Evolutionary conservation across 1,140 invertebrate species (phyloP).

Genomic region (Melitaea cinxia): DNA sequence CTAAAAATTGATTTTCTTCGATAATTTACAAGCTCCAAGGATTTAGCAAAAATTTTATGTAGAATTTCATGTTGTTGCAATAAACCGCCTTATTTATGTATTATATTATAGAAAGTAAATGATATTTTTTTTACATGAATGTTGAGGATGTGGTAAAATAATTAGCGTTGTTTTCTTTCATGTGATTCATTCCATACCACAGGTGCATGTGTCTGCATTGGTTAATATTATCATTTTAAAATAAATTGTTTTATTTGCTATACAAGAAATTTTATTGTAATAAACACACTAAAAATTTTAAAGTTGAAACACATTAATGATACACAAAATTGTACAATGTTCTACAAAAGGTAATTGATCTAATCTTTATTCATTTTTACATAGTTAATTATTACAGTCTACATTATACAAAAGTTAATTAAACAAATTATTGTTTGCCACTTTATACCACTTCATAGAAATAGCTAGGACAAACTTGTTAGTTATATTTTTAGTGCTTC

Average conservation of each 20-base stretch:
- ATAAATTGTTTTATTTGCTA: conserved; percentile 37
- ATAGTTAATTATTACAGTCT: too few species aligned
- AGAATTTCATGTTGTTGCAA: conserved; percentile 18
- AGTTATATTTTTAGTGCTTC: too few species aligned
- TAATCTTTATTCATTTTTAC: not conserved
- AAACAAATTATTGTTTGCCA: too few species aligned
- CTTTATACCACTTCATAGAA: too few species aligned
- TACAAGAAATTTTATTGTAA: conserved; percentile 5
- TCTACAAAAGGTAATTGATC: too few species aligned
- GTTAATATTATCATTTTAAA: conserved; percentile 37
- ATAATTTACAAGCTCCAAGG: not conserved
- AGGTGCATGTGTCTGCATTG: conserved; percentile 35
- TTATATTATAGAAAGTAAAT: conserved; percentile 12
- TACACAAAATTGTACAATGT: not conserved
- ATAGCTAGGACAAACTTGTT: too few species aligned
- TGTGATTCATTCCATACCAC: conserved; percentile 44
- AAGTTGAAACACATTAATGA: not conserved
- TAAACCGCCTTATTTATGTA: conserved; percentile 27
- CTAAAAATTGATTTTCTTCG: conserved; percentile 1
- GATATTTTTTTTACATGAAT: conserved; percentile 24
- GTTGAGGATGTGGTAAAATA: conserved; percentile 46
- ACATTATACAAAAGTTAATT: too few species aligned
- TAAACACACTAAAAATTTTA: conserved; percentile 5
- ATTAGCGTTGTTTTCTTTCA: conserved; percentile 38
- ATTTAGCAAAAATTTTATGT: conserved; percentile 5